Evolutionary conservation across 2,797 vertebrate species (phyloP).

Genomic region (Apodemus agrarius): DNA sequence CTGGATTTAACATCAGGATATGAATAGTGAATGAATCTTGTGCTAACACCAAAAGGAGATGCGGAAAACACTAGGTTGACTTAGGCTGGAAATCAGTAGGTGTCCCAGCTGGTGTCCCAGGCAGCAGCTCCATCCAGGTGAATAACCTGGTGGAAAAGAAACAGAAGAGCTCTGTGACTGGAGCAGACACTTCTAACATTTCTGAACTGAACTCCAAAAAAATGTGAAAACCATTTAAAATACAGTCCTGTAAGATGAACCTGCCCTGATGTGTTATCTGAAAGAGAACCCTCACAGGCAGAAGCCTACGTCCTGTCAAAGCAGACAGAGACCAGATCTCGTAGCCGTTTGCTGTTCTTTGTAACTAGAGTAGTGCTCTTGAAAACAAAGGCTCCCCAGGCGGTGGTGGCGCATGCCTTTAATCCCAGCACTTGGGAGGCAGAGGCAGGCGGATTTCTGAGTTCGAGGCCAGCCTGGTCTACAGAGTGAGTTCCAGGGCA

Average conservation of each 20-base stretch:
- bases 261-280: neutral
- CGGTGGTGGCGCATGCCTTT: no score
- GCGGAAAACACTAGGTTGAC: no score
- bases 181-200: neutral
- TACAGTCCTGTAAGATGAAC: fast-evolving
- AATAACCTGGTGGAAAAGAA: neutral
- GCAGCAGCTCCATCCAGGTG: neutral
- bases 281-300: neutral
- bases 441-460: no score
- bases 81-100: no score
- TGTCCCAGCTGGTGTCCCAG: fast-evolving
- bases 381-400: neutral
- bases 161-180: neutral
- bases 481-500: no score
- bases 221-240: neutral
- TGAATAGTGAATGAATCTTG: no score
- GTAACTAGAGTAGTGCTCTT: neutral
- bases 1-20: neutral
- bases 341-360: neutral
- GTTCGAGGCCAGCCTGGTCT: no score
- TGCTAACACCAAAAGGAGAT: no score
- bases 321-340: neutral
- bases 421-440: no score
- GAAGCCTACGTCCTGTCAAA: neutral
- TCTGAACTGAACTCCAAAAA: neutral